Conservation (phyloP, 1,140 invertebrate genomes). For the Neodiprion lecontei region DNA sequence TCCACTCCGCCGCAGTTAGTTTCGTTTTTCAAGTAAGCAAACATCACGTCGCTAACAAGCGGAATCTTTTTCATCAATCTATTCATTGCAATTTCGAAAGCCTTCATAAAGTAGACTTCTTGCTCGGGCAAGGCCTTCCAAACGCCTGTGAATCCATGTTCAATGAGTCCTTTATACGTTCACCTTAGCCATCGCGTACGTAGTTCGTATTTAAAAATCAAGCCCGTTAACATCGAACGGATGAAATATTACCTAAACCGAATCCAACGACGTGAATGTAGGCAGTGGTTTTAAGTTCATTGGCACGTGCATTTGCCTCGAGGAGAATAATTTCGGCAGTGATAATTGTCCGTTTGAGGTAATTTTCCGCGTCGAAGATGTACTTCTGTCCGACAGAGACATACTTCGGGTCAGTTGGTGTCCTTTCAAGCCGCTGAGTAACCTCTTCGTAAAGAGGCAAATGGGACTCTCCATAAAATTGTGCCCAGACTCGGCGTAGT, state of each 20-base stretch:
- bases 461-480: background rate
- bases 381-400: conserved; percentile 34
- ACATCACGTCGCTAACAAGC: conserved; percentile 56
- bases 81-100: conserved; percentile 52
- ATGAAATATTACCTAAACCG: conserved; percentile 40
- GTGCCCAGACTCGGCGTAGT: background rate
- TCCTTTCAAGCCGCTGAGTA: conserved; percentile 39
- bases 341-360: conserved; percentile 54
- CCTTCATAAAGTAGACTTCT: conserved; percentile 55
- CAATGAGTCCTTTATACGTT: too few relatives aligned
- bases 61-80: conserved; percentile 53
- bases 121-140: conserved; percentile 49
- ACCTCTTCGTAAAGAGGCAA: background rate
- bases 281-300: conserved; percentile 55
- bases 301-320: conserved; percentile 56
- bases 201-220: too few relatives aligned
- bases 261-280: conserved; percentile 60
- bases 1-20: conserved; percentile 48
- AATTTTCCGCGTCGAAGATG: conserved; percentile 55
- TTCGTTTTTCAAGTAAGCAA: conserved; percentile 51
- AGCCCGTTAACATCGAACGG: too few relatives aligned
- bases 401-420: conserved; percentile 41
- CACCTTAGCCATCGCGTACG: too few relatives aligned
- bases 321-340: conserved; percentile 57
- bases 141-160: conserved; percentile 24